These are phyloP conservation scores for Mellilla xanthometata DNA, from an alignment of 2,888 invertebrate genomes.

Conservation along the genomic window DNA sequence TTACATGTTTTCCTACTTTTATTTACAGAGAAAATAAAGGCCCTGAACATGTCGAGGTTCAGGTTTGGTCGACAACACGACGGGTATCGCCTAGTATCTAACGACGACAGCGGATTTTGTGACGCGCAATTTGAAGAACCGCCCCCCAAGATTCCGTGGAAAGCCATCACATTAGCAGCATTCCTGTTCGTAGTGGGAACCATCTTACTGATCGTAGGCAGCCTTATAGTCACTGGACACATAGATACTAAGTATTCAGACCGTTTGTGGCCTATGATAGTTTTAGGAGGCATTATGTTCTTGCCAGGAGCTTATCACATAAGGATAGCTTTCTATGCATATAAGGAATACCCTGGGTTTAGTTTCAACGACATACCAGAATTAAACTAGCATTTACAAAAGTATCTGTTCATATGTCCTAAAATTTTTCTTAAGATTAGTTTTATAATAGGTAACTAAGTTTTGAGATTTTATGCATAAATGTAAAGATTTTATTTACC, in stretches of 20 bases:
- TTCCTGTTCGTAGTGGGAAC: constrained; percentile 91
- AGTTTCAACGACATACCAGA: constrained; percentile 95
- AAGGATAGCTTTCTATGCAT: constrained; percentile 93
- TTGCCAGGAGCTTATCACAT: constrained; percentile 96
- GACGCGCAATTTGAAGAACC: constrained; percentile 87
- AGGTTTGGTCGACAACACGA: constrained; percentile 82
- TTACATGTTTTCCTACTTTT: constrained; percentile 4
- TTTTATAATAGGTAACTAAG: too few relatives aligned
- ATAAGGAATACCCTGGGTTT: constrained; percentile 91
- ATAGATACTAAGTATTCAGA: constrained; percentile 93
- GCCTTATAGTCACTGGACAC: constrained; percentile 90
- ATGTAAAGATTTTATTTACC: too few relatives aligned
- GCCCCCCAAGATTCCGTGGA: constrained; percentile 90
- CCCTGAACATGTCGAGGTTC: constrained; percentile 81
- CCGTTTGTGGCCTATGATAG: constrained; percentile 94
- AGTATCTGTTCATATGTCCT: not conserved
- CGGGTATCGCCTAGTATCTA: constrained; percentile 82
- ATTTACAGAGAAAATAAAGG: constrained; percentile 49
- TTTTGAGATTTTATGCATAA: not conserved
- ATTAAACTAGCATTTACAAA: constrained; percentile 81
- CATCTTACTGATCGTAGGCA: constrained; percentile 88
- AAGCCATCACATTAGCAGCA: constrained; percentile 89
- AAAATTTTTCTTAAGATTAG: not conserved
- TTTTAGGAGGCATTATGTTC: constrained; percentile 94
- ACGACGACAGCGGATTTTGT: constrained; percentile 85